These are phyloP conservation scores for Rhodophaea formosa DNA, from an alignment of 2,888 invertebrate genomes.

Conservation along the genomic window DNA sequence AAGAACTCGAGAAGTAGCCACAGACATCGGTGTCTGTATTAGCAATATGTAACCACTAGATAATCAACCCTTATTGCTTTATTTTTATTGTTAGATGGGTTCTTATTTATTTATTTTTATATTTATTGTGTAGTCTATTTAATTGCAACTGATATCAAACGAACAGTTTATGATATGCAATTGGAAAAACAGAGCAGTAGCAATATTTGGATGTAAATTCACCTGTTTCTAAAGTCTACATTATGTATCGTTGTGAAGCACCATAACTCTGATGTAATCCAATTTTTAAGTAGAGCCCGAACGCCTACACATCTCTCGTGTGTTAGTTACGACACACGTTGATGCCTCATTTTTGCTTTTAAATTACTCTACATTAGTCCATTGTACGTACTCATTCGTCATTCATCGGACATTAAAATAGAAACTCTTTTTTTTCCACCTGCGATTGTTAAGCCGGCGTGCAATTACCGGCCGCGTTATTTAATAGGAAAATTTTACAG, in stretches of 20 bases:
- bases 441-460: constrained; percentile 3
- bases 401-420: constrained; percentile 12
- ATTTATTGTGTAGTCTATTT: no score
- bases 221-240: neutral
- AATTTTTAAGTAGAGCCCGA: neutral
- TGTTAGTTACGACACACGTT: neutral
- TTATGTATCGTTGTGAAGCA: neutral
- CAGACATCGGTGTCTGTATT: no score
- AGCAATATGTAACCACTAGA: no score
- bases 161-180: no score
- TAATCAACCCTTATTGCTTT: no score
- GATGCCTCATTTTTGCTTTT: constrained; percentile 9
- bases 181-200: no score
- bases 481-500: constrained; percentile 24
- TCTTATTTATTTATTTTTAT: no score
- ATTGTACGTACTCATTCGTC: constrained; percentile 9
- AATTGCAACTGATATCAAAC: no score
- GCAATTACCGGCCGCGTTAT: constrained; percentile 16
- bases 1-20: no score
- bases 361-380: constrained; percentile 15
- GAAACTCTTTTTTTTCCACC: constrained; percentile 7
- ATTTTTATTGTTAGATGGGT: no score
- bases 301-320: neutral
- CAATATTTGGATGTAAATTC: no score
- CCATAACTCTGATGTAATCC: neutral